These are phyloP conservation scores for Whitmania pigra DNA, from an alignment of 1,140 invertebrate species.

Conservation along the genomic window DNA sequence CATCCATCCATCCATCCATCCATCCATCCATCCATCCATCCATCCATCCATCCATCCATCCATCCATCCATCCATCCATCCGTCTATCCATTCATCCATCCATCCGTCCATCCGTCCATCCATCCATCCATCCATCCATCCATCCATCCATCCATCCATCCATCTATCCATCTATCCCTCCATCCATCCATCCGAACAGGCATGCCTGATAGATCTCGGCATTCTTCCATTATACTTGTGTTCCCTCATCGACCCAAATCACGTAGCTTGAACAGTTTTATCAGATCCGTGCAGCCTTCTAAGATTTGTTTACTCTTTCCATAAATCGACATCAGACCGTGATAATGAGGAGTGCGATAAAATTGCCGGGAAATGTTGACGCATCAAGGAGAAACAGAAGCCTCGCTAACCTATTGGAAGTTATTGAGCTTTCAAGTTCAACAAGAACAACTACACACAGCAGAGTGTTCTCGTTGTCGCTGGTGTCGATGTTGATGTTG, in stretches of 20 bases:
- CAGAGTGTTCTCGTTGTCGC: neutral
- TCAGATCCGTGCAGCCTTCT: too few species aligned
- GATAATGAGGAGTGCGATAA: too few species aligned
- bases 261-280: neutral
- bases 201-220: too few species aligned
- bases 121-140: neutral
- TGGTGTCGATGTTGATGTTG: neutral
- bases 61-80: neutral
- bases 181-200: neutral
- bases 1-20: neutral
- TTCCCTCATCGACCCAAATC: neutral
- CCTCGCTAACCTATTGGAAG: too few species aligned
- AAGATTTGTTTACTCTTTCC: too few species aligned
- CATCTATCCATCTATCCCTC: neutral
- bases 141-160: neutral
- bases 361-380: too few species aligned
- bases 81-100: neutral
- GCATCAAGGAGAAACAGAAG: too few species aligned
- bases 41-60: neutral
- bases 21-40: neutral
- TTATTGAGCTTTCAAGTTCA: too few species aligned
- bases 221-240: neutral
- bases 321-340: too few species aligned
- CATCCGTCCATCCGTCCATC: neutral
- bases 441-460: too few species aligned